Conservation (phyloP, 2,113 vertebrate genomes). For the Scolopax mira region DNA sequence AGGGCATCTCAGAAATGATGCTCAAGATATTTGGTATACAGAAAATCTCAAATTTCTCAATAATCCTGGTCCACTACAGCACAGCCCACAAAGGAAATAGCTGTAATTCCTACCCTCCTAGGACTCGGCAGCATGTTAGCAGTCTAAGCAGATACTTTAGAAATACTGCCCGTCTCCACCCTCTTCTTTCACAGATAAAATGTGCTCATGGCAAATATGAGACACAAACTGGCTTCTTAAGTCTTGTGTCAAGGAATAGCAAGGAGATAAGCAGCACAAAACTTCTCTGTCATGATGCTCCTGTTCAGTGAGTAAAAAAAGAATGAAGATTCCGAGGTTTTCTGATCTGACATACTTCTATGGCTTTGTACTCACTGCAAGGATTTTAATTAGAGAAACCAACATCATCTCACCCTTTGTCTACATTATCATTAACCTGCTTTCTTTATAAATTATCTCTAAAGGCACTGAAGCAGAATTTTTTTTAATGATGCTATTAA, state of each 20-base stretch:
- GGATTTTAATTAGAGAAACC: not conserved
- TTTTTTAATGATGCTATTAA: not conserved
- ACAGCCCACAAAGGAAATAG: not conserved
- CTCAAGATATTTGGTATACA: not conserved
- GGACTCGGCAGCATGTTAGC: not conserved
- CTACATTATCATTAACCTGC: not conserved
- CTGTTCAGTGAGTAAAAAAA: not conserved
- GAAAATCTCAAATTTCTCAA: not conserved
- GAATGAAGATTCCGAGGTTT: not conserved
- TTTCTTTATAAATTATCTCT: not conserved
- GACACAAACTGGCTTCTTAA: not conserved
- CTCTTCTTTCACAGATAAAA: not conserved
- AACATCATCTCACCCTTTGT: not conserved
- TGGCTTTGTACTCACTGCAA: not conserved
- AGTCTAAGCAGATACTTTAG: not conserved
- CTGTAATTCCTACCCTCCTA: not conserved
- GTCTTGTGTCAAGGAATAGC: not conserved
- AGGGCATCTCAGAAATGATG: not conserved
- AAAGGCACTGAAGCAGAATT: not conserved
- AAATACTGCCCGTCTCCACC: not conserved
- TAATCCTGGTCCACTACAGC: not conserved
- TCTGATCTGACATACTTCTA: not conserved
- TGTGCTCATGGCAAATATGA: not conserved
- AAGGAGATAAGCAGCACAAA: not conserved
- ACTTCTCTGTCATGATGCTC: not conserved